A percentile compares a stretch with the other conserved stretches of the same genome.
Conservation (phyloP, 2,113 vertebrate species). For the Caloenas nicobarica region DNA sequence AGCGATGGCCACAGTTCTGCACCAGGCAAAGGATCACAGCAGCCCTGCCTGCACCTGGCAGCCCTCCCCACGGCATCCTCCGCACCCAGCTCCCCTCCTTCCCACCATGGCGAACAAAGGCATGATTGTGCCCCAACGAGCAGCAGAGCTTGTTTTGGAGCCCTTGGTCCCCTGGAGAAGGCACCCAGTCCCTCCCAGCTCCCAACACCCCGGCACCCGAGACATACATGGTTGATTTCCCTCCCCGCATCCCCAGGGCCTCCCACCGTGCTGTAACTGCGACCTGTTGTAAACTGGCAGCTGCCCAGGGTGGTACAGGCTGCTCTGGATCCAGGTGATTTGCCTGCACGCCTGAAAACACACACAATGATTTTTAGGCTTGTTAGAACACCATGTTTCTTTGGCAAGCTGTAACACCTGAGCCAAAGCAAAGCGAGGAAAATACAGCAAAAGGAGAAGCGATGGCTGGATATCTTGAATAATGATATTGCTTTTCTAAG, state of each 20-base stretch:
- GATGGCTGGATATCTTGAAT: fast-evolving
- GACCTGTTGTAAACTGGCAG: fast-evolving
- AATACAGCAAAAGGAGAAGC: background rate
- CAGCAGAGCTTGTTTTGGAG: background rate
- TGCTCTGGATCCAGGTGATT: background rate
- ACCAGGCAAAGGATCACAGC: fast-evolving
- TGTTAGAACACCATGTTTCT: fast-evolving
- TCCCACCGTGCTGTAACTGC: fast-evolving
- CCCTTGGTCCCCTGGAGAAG: background rate
- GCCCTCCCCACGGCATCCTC: background rate
- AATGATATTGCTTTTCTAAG: background rate
- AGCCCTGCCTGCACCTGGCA: background rate
- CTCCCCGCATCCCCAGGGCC: background rate
- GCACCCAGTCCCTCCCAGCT: background rate
- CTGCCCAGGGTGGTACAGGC: fast-evolving
- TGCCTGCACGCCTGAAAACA: background rate
- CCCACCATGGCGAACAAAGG: background rate
- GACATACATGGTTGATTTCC: fast-evolving
- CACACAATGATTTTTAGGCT: background rate
- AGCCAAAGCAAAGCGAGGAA: background rate
- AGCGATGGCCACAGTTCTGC: background rate
- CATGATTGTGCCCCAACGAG: background rate
- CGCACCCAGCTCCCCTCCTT: background rate
- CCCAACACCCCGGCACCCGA: fast-evolving
- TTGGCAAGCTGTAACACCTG: background rate